phyloP scores from a whole-genome alignment of 1,140 invertebrate species.

The Ips nitidus region DNA sequence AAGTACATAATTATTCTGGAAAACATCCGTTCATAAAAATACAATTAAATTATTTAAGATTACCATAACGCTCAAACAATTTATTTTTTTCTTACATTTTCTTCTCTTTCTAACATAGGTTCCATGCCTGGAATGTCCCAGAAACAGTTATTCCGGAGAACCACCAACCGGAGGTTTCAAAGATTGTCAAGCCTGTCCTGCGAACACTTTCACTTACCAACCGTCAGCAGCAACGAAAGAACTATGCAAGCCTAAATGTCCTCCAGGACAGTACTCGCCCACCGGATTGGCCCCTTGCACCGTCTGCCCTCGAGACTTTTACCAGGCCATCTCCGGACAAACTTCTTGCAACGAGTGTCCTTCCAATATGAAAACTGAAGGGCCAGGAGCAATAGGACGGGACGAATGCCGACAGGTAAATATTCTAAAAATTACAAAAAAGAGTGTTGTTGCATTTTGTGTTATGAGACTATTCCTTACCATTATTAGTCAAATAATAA shows the following conservation, averaged over 20 bases:
- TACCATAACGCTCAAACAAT: too few species aligned
- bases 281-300: conserved; percentile 95
- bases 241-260: conserved; percentile 86
- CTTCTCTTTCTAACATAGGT: neutral
- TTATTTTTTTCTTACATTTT: too few species aligned
- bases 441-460: neutral
- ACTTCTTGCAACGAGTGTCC: conserved; percentile 85
- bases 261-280: conserved; percentile 90
- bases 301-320: conserved; percentile 90
- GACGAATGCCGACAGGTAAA: conserved; percentile 76
- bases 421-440: neutral
- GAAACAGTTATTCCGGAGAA: conserved; percentile 86
- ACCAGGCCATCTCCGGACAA: conserved; percentile 80
- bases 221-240: conserved; percentile 83
- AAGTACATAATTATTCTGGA: too few species aligned
- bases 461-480: neutral
- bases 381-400: conserved; percentile 70
- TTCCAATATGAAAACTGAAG: conserved; percentile 79
- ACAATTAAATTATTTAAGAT: too few species aligned
- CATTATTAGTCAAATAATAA: too few species aligned
- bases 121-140: conserved; percentile 92
- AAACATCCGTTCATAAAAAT: too few species aligned
- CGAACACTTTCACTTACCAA: conserved; percentile 89
- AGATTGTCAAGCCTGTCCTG: conserved; percentile 90
- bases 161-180: conserved; percentile 90